Evolutionary conservation across 35 echinoderm and acorn worm genomes (phyloP), one percentile per base, ranked within the genome.

Genomic region (Patiria miniata): DNA sequence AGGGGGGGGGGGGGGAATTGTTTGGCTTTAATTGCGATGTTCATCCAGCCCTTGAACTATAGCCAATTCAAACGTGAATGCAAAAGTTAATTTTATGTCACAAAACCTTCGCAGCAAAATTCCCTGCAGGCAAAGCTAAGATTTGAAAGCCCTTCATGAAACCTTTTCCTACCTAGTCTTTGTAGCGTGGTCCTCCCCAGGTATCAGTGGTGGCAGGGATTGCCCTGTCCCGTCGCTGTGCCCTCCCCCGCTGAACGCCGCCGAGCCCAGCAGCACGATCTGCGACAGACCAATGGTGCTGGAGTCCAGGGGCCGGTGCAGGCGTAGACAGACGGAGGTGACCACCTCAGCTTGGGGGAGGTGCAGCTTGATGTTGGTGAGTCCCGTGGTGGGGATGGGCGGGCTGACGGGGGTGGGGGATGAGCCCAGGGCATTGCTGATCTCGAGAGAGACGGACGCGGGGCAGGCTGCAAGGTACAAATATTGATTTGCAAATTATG

Each of bases 381-480:
- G 82, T 57, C 96, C 93, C 78, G 92, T 94, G 78, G 93, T 99
- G 36, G 96, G 81, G 17, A 99, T 59, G 37, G 96, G 96, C 23
- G 96, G 91, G 69, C 95, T 92, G 15, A 99, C 68, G 17, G 96
- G 96, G 8, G 85, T 23, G 18, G 89, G 56, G 21, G 83, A 94
- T 61, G 89, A 79, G 19, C 96, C 96, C 56, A 87, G 89, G 23
- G 89, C 78, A 23, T 73, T 73, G 57, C 96, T 99, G 39, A 99
- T 88, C 87, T 99, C 96, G 23, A 95, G 50, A 21, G 93, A 87
- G 8, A 99, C 87, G 10, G 89, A 83, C 37, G 92, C 87, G 53
- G 96, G 96, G 83, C 96, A 99, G 32, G 91, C 91, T 91, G 50
- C 28, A 85, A 36, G 17, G 21, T 23, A 21, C 36, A 86, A 86